These are phyloP conservation scores for Stegostoma tigrinum DNA, from an alignment of 2,113 vertebrate species.

Conservation along the genomic window DNA sequence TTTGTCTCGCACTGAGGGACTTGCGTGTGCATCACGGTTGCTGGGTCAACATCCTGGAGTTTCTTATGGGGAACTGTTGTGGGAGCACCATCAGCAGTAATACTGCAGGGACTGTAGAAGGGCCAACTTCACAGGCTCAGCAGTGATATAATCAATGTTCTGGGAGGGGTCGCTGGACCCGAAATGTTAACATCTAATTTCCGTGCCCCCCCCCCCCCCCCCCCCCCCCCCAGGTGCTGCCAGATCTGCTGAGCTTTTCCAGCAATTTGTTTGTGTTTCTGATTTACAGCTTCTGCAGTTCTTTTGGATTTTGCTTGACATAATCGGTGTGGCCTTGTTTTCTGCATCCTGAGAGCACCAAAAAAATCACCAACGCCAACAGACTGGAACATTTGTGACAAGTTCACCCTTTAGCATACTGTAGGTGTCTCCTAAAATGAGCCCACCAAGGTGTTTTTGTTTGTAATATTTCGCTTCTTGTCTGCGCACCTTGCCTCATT, in stretches of 20 bases:
- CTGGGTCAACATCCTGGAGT: not conserved
- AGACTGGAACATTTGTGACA: not conserved
- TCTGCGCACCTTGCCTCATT: too few relatives aligned
- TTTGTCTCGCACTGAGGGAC: not conserved
- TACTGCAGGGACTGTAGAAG: not conserved
- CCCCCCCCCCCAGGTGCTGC: too few relatives aligned
- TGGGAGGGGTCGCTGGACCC: too few relatives aligned
- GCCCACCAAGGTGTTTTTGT: not conserved
- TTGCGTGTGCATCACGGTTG: not conserved
- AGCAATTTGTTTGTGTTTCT: too few relatives aligned
- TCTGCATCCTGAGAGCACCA: not conserved
- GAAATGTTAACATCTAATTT: too few relatives aligned
- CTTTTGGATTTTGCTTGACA: too few relatives aligned
- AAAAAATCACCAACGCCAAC: not conserved
- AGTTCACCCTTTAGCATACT: not conserved
- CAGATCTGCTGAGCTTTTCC: too few relatives aligned
- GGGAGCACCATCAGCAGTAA: not conserved
- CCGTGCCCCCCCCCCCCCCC: too few relatives aligned
- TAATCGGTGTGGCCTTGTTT: too few relatives aligned
- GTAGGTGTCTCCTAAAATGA: not conserved
- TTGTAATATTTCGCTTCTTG: not conserved
- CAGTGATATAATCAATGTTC: not conserved
- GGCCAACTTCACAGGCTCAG: not conserved
- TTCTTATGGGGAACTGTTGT: not conserved
- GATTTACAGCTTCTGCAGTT: too few relatives aligned